A percentile compares a stretch with the other conserved stretches of the same genome.
Evolutionary conservation across 2,888 invertebrate genomes (phyloP).

Genomic region (Apoda limacodes): DNA sequence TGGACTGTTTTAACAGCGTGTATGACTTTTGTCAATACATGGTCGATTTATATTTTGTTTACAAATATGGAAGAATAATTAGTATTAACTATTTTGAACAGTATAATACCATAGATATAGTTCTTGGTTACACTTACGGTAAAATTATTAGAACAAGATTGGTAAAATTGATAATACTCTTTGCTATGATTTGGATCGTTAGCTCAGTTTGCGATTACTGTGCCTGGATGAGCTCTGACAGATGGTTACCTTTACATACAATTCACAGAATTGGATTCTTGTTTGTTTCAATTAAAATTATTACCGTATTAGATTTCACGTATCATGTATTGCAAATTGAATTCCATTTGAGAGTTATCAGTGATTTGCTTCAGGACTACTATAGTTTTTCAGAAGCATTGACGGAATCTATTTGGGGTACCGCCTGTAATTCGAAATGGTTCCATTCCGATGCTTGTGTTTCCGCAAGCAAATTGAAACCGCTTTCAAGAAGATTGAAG

Average conservation of each 20-base stretch:
- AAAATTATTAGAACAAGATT: slow-evolving; percentile 26
- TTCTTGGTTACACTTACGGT: slow-evolving; percentile 29
- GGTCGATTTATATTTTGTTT: slow-evolving; percentile 39
- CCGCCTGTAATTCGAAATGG: slow-evolving; percentile 30
- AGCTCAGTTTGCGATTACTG: slow-evolving; percentile 31
- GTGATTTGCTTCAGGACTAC: slow-evolving; percentile 28
- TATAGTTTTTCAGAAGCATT: slow-evolving; percentile 19
- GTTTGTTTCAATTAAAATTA: slow-evolving; percentile 42
- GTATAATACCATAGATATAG: slow-evolving; percentile 35
- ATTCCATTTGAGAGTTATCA: slow-evolving; percentile 31
- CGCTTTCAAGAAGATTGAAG: slow-evolving; percentile 10
- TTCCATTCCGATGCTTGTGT: slow-evolving; percentile 21
- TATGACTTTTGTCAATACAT: slow-evolving; percentile 39
- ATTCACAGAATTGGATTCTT: slow-evolving; percentile 31
- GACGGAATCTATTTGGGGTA: slow-evolving; percentile 18
- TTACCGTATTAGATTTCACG: slow-evolving; percentile 40
- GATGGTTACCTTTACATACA: slow-evolving; percentile 23
- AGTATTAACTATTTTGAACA: slow-evolving; percentile 36
- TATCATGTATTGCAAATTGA: slow-evolving; percentile 39
- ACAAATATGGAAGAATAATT: slow-evolving; percentile 36
- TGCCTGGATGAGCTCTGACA: slow-evolving; percentile 34
- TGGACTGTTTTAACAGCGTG: slow-evolving; percentile 36
- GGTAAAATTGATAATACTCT: slow-evolving; percentile 25
- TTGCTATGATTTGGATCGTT: slow-evolving; percentile 28
- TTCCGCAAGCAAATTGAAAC: slow-evolving; percentile 8